Evolutionary conservation across 2,888 invertebrate species (phyloP), one percentile per base, ranked within the genome.

Genomic region (Axea sp.): DNA sequence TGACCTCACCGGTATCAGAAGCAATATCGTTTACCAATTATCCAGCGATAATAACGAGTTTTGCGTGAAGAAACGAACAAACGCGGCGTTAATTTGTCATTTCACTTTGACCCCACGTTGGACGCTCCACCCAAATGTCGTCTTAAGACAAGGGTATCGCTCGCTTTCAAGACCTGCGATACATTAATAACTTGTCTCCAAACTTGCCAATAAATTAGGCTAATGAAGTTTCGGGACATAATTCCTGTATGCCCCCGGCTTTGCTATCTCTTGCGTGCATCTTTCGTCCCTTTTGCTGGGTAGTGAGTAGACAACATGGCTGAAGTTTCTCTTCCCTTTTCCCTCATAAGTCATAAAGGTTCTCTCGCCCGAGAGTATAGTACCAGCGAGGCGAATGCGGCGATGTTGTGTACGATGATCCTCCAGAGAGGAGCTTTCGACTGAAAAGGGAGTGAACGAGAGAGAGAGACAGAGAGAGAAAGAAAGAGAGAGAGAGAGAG

Each of bases 181-280:
- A 73, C 81, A 79, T 81, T 82, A 81, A 82, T 82, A 81, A 80
- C 82, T 78, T 77, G 77, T 73, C 69, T 76, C 59, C 78, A 77
- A 83, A 82, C 80, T 82, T 80, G 73, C 76, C 81, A 79, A 83
- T 84, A 82, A 83, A 84, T 84, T 82, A 82, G 79, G 75, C 82
- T 81, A 81, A 82, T 82, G 79, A 83, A 83, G 78, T 83, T 83
- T 78, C 76, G 72, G 55, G 75, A 73, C 69, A 74, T 79, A 78
- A 79, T 77, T 78, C 77, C 26, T 49, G 37, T 49, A 45, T 51
- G 67, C 69, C 57, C 43, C 53, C 17, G 53, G 57, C 59, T 64
- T 51, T 19, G 31, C 45, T 65, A 68, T 73, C 64, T 73, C 75
- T 62, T 45, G 62, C 65, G 51, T 55, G 57, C 47, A 57, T 67